Evolutionary conservation across 2,113 vertebrate species (phyloP).

Genomic region (Neolamprologus cancellatus): DNA sequence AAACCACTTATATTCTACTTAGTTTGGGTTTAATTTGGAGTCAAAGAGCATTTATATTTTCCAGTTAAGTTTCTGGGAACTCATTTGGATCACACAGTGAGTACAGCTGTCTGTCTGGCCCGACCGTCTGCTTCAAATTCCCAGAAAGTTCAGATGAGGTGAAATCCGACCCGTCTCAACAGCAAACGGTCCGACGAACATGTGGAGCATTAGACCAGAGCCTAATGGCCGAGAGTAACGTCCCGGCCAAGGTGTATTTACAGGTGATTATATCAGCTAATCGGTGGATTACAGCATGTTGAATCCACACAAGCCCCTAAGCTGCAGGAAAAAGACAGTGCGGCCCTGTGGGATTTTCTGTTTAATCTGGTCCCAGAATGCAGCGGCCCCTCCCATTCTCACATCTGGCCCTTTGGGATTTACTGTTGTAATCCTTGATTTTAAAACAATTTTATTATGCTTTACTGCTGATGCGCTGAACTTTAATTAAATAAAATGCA

Average conservation of each 20-base stretch:
- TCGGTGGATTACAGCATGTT: slow-evolving; percentile 78
- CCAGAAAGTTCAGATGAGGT: not conserved
- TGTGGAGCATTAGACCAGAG: not conserved
- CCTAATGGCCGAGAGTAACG: not conserved
- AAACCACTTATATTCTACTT: not conserved
- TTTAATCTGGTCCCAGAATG: slow-evolving; percentile 67
- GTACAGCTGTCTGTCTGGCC: slow-evolving; percentile 14
- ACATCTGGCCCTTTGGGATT: slow-evolving; percentile 73
- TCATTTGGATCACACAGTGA: not conserved
- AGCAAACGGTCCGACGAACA: not conserved
- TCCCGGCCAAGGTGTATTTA: slow-evolving; percentile 72
- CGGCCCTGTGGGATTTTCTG: slow-evolving; percentile 55
- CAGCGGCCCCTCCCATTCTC: slow-evolving; percentile 38
- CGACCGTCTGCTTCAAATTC: not conserved
- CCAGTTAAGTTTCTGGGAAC: slow-evolving; percentile 11
- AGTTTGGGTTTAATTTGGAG: not conserved
- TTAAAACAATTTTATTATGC: slow-evolving; percentile 70
- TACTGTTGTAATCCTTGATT: slow-evolving; percentile 72
- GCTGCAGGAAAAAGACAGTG: slow-evolving; percentile 45
- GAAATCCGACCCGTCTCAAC: not conserved
- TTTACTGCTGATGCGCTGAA: slow-evolving; percentile 57
- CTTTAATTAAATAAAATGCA: slow-evolving; percentile 78
- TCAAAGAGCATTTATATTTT: not conserved
- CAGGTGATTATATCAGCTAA: slow-evolving; percentile 86
- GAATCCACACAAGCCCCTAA: slow-evolving; percentile 67